A percentile compares a stretch with the other conserved stretches of the same genome.
Conservation (phyloP, 2,797 vertebrate species). For the Betta splendens region DNA sequence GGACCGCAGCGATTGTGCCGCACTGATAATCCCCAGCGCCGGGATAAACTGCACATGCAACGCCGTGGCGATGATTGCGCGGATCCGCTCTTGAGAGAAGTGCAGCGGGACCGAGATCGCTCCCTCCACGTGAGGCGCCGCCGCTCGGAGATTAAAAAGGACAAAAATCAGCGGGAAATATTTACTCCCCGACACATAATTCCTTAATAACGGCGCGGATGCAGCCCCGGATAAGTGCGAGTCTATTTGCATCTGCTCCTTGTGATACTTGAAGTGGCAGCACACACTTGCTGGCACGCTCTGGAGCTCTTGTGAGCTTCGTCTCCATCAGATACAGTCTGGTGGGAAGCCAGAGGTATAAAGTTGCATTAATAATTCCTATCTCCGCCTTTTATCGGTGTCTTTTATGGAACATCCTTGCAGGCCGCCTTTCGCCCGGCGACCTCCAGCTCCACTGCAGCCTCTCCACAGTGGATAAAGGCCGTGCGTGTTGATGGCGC, state of each 20-base stretch:
- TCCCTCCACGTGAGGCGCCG: neutral
- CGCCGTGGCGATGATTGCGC: slow-evolving; percentile 64
- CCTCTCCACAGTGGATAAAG: slow-evolving; percentile 48
- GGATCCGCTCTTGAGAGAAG: slow-evolving; percentile 46
- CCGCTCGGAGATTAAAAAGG: slow-evolving; percentile 17
- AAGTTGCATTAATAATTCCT: slow-evolving; percentile 42
- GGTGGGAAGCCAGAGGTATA: slow-evolving; percentile 20
- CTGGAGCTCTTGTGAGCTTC: slow-evolving; percentile 14
- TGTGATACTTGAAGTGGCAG: slow-evolving; percentile 33
- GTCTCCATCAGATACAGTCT: slow-evolving; percentile 23
- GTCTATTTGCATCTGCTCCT: slow-evolving; percentile 52
- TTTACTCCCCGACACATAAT: slow-evolving; percentile 51
- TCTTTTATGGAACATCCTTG: slow-evolving; percentile 42
- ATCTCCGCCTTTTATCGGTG: slow-evolving; percentile 24
- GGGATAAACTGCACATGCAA: slow-evolving; percentile 59
- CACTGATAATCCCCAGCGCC: slow-evolving; percentile 58
- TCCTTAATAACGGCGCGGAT: slow-evolving; percentile 50
- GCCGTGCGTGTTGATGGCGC: slow-evolving; percentile 59
- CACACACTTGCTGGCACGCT: slow-evolving; percentile 11
- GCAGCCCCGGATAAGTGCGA: slow-evolving; percentile 28
- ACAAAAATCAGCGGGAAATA: slow-evolving; percentile 52
- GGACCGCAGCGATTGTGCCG: slow-evolving; percentile 55
- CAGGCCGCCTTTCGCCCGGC: slow-evolving; percentile 13
- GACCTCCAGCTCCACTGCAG: slow-evolving; percentile 7
- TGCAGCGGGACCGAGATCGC: slow-evolving; percentile 16